Conservation (phyloP, 2,113 vertebrate species). For the Vicugna pacos region DNA sequence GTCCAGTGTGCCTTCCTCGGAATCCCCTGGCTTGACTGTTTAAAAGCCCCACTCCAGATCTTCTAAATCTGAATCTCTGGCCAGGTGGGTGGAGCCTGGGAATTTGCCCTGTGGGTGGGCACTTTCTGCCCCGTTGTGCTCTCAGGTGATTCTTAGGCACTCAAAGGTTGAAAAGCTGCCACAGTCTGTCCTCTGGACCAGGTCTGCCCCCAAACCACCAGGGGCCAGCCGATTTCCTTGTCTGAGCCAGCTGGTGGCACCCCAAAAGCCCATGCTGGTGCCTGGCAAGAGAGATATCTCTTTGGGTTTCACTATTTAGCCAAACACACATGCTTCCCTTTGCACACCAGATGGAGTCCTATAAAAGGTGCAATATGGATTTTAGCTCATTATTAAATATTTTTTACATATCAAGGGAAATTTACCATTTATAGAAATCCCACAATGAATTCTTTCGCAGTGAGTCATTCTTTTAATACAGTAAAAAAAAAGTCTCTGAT, state of each 20-base stretch:
- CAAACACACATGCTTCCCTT: slow-evolving; percentile 73
- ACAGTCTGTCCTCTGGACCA: neutral
- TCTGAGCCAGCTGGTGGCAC: slow-evolving; percentile 42
- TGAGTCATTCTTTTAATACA: neutral
- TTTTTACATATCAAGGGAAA: slow-evolving; percentile 69
- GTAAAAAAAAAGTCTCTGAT: neutral
- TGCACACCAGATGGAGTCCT: slow-evolving; percentile 73
- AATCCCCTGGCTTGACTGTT: neutral
- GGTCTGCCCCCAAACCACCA: neutral
- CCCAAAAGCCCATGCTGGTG: slow-evolving; percentile 41
- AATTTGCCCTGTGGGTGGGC: neutral
- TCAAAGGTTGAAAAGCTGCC: neutral
- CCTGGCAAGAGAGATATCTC: slow-evolving; percentile 37
- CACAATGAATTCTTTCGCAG: slow-evolving; percentile 13
- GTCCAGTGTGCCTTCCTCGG: neutral
- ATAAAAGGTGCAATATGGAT: slow-evolving; percentile 59
- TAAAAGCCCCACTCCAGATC: neutral
- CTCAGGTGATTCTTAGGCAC: neutral
- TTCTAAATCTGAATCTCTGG: neutral
- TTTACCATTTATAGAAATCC: slow-evolving; percentile 42
- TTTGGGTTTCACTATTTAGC: slow-evolving; percentile 59
- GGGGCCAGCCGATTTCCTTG: neutral
- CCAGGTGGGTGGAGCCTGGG: neutral
- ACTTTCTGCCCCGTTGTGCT: neutral
- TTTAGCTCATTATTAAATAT: slow-evolving; percentile 69